Base-by-base conservation (phyloP, 2,797 vertebrate genomes). In the Trachurus trachurus region DNA sequence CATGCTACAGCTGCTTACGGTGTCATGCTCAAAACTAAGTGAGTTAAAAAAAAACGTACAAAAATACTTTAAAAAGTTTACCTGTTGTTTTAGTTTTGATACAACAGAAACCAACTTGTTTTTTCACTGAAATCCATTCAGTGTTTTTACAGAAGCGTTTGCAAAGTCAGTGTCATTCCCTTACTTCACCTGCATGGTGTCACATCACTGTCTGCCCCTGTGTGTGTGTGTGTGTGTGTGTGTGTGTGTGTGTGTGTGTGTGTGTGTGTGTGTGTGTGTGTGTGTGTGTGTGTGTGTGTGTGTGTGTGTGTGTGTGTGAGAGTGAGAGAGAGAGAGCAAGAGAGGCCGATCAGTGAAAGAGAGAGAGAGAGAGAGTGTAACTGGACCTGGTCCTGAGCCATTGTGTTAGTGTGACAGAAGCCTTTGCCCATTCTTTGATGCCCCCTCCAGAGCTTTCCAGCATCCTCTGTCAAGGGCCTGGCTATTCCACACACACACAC, bases 151-250 rank as follows among this genome's bases (percentile, higher is more conserved):
- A 53, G 64, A 56, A 21, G 19, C 1, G 6, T 26, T 81, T 40
- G 66, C 13, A 66, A 39, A 29, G 53, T 47, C 70, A 84, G 88
- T 93, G 89, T 92, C 88, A 86, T 89, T 90, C 93, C 92, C 76
- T 74, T 66, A 81, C 67, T 88, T 95, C 92, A 94, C 94, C 93
- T 95, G 89, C 83, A 78, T 2, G 74, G 91, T 94, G 86, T 95
- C 90, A 85, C 88, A 93, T 92, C 80, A 87, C 90, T 89, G 87
- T 85, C 69, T 66, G 78, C 71, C 76, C 47, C 59, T 62, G 5
- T 71, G 34, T 60, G 60, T 49, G n/a, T 2, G 47, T 72, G 61
- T 66, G 74, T 54, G 42, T 72, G 44, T 72, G 61, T 66, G 74
- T 54, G 42, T 72, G 44, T 62, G 5, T 71, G 34, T 60, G 60